Evolutionary conservation across 2,888 invertebrate genomes (phyloP).

Genomic region (Marasmarcha lunaedactyla): DNA sequence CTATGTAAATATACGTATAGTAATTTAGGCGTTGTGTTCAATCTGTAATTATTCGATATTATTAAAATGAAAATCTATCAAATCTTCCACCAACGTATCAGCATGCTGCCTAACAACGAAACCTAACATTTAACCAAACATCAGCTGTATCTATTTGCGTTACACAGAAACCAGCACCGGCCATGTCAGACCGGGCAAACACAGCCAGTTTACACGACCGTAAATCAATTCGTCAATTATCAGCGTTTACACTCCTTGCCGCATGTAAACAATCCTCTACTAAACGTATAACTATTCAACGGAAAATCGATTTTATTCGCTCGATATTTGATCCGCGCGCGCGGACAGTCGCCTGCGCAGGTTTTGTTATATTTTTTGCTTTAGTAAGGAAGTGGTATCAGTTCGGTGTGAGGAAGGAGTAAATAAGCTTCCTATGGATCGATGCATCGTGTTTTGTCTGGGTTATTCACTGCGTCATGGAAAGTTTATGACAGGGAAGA

Average conservation of each 20-base stretch:
- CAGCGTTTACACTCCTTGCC: slow-evolving; percentile 68
- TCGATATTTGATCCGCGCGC: slow-evolving; percentile 52
- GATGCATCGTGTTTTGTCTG: slow-evolving; percentile 8
- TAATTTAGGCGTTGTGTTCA: no score
- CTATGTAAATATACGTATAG: no score
- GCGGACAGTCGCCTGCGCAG: slow-evolving; percentile 47
- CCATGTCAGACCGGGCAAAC: slow-evolving; percentile 39
- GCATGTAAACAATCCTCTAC: slow-evolving; percentile 64
- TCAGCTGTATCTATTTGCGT: no score
- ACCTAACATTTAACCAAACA: no score
- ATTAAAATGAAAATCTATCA: no score
- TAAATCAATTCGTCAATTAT: slow-evolving; percentile 71
- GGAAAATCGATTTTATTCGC: slow-evolving; percentile 71
- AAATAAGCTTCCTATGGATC: slow-evolving; percentile 27
- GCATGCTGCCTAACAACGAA: no score
- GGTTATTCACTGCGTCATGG: no score
- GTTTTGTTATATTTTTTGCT: slow-evolving; percentile 34
- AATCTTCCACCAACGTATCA: no score
- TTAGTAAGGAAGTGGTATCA: slow-evolving; percentile 57
- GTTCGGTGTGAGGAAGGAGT: slow-evolving; percentile 30
- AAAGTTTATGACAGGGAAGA: no score
- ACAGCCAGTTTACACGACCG: slow-evolving; percentile 67
- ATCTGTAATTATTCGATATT: no score
- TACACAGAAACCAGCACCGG: no score
- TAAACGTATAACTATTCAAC: slow-evolving; percentile 65